Base-by-base conservation (phyloP, 2,888 invertebrate species). In the Apodemia zela region DNA sequence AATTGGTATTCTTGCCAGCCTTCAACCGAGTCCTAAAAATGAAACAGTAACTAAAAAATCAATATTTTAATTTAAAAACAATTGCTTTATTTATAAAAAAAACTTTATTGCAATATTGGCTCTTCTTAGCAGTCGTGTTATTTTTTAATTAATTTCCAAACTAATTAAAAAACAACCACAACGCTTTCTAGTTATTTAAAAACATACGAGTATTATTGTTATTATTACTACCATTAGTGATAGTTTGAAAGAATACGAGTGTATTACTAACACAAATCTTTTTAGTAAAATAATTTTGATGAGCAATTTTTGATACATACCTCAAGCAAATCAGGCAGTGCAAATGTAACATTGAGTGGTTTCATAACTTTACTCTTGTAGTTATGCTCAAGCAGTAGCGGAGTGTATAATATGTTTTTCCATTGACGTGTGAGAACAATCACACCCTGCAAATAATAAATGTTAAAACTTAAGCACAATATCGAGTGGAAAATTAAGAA, bases 341-440 rank as follows among this genome's bases (percentile, higher is more conserved):
- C 96, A 83, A 98, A 98, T 0, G 97, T 96, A 1, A 98, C 97
- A 78, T 97, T 98, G 68, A 97, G 93, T 2, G 97, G 96, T 74
- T 95, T 95, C 73, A 95, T 93, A 67, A 95, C 93, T 79, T 97
- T 96, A 66, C 95, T 95, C 91, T 97, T 97, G 79, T 97, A 96
- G 81, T 97, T 97, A 80, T 97, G 97, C 75, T 97, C 97, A 63
- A 98, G 93, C 51, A 98, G 90, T 68, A 98, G 92, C 0, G 99
- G 98, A 71, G 98, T 98, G 82, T 98, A 98, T 21, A 99, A 89
- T 3, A 97, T 96, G 83, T 98, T 98, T 88, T 98, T 98, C 99
- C 98, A 99, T 81, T 99, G 98, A 0, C 98, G 94, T 76, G 98
- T 98, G 63, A 99, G 92, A 33, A 98, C 98, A 79, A 99, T 97